These are phyloP conservation scores for Xylota sylvarum DNA, from an alignment of 2,888 invertebrate genomes.

Conservation along the genomic window DNA sequence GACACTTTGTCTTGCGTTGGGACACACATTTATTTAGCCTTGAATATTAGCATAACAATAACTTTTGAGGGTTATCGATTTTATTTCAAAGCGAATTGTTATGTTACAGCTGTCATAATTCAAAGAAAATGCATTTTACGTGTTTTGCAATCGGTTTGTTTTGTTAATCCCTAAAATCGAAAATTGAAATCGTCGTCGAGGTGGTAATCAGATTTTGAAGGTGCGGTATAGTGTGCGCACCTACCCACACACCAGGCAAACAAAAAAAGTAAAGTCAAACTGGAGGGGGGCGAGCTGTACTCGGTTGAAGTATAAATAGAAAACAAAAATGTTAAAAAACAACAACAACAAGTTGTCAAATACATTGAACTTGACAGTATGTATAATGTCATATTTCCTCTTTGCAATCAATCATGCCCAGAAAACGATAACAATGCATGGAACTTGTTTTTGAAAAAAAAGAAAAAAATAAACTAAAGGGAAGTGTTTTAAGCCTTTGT, in stretches of 20 bases:
- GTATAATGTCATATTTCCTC: slow-evolving; percentile 43
- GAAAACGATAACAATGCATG: slow-evolving; percentile 36
- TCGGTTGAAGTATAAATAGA: not conserved
- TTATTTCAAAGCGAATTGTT: not conserved
- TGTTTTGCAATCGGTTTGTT: slow-evolving; percentile 20
- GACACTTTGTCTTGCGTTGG: slow-evolving; percentile 13
- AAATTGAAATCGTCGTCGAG: not conserved
- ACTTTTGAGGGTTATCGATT: not conserved
- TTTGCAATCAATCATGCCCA: slow-evolving; percentile 40
- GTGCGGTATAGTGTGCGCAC: slow-evolving; percentile 17
- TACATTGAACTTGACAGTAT: slow-evolving; percentile 53
- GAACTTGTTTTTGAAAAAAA: slow-evolving; percentile 24
- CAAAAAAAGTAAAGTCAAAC: not conserved
- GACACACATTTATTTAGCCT: not conserved
- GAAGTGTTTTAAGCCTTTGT: not conserved
- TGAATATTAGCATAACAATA: slow-evolving; percentile 7
- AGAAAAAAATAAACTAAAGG: slow-evolving; percentile 4
- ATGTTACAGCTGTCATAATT: not conserved
- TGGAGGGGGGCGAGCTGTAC: not conserved
- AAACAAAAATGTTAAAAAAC: not conserved
- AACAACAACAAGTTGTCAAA: slow-evolving; percentile 31
- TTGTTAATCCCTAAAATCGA: slow-evolving; percentile 7
- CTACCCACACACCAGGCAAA: slow-evolving; percentile 33
- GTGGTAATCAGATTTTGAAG: slow-evolving; percentile 44
- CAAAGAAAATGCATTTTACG: slow-evolving; percentile 14